Evolutionary conservation across 2,797 vertebrate genomes (phyloP).

Genomic region (Fistularia commersonii): DNA sequence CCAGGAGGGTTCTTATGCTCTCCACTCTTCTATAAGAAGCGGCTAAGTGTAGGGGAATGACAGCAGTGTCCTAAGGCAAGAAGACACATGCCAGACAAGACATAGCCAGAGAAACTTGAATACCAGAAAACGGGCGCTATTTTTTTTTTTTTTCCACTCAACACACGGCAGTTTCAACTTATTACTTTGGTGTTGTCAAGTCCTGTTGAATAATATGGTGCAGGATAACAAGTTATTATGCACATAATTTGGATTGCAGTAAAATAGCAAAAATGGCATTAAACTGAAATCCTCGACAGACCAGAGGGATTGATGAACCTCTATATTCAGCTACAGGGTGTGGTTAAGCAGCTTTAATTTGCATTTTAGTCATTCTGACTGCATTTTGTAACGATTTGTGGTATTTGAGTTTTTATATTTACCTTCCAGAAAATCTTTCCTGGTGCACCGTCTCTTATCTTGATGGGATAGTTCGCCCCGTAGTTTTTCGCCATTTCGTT

Average conservation of each 20-base stretch:
- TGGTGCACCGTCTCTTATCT: not conserved
- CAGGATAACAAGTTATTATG: too few relatives aligned
- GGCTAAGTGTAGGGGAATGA: constrained; percentile 72
- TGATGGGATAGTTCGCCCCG: constrained; percentile 21
- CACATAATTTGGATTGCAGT: too few relatives aligned
- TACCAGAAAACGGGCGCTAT: not conserved
- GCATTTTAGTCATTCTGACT: too few relatives aligned
- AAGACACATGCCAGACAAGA: constrained; percentile 12
- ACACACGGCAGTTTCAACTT: not conserved
- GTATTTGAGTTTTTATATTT: constrained; percentile 7
- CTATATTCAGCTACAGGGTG: too few relatives aligned
- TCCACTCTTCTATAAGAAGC: constrained; percentile 51
- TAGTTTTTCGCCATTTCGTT: constrained; percentile 23
- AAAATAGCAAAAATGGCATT: not conserved
- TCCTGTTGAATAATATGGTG: too few relatives aligned
- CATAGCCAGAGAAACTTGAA: constrained; percentile 5
- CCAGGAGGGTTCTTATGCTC: constrained; percentile 64
- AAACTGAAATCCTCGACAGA: not conserved
- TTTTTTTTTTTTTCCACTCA: not conserved
- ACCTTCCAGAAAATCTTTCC: constrained; percentile 35
- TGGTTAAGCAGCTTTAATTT: too few relatives aligned
- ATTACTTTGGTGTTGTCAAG: not conserved
- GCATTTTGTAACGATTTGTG: not conserved
- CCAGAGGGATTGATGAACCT: too few relatives aligned
- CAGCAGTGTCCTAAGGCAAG: constrained; percentile 34